Evolutionary conservation across 2,888 invertebrate species (phyloP).

Genomic region (Latheticus oryzae): DNA sequence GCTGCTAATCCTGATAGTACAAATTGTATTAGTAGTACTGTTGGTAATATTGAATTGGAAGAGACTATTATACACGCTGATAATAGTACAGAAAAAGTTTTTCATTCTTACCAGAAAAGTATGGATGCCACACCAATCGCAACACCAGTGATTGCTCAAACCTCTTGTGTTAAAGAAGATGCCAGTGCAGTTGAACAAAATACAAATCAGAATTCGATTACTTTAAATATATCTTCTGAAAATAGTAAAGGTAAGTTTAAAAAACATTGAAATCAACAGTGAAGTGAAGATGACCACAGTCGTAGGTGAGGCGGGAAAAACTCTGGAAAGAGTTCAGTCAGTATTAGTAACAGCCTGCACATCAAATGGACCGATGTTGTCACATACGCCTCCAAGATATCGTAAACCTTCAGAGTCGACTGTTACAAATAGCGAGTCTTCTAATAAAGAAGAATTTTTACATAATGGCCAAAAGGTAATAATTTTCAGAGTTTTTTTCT

Average conservation of each 20-base stretch:
- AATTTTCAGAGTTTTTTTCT: too few species aligned
- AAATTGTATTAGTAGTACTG: constrained; percentile 52
- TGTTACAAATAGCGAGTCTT: constrained; percentile 54
- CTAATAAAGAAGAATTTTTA: constrained; percentile 59
- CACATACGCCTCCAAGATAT: constrained; percentile 61
- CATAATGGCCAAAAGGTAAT: constrained; percentile 62
- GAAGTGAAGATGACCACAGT: constrained; percentile 4
- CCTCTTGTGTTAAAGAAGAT: constrained; percentile 52
- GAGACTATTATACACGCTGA: constrained; percentile 55
- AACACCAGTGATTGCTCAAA: constrained; percentile 63
- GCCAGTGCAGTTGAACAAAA: constrained; percentile 30
- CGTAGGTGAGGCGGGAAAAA: constrained; percentile 53
- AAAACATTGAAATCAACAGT: constrained; percentile 6
- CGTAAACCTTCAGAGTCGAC: constrained; percentile 58
- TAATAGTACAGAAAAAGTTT: constrained; percentile 51
- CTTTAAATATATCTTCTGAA: constrained; percentile 54
- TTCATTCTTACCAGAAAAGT: constrained; percentile 53
- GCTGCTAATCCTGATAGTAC: constrained; percentile 58
- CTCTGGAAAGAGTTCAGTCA: constrained; percentile 61
- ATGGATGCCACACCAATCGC: constrained; percentile 58
- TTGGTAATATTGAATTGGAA: constrained; percentile 56
- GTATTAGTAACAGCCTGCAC: constrained; percentile 63
- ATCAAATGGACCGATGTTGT: constrained; percentile 65
- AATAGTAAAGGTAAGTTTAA: constrained; percentile 55
- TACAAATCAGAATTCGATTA: constrained; percentile 53